Conservation (phyloP, 23 tunicate genomes). For the Styela clava region DNA sequence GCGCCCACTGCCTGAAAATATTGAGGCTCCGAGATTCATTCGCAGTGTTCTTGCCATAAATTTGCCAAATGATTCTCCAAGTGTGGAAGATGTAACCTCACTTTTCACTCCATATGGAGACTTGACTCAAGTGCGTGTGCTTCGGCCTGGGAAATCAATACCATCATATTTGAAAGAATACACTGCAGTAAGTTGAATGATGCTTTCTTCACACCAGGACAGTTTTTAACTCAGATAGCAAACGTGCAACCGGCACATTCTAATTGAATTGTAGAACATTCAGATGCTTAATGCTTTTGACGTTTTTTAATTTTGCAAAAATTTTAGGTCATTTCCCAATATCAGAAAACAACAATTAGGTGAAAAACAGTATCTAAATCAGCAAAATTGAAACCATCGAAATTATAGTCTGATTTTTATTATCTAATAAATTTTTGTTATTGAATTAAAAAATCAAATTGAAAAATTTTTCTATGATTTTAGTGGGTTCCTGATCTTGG, state of each 20-base stretch:
- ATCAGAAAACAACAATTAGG: too few relatives aligned
- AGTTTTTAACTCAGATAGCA: too few relatives aligned
- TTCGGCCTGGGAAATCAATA: conserved; percentile 76
- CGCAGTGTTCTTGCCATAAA: conserved; percentile 95
- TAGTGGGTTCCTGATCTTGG: conserved; percentile 99
- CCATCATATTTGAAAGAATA: conserved; percentile 88
- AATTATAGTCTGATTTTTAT: too few relatives aligned
- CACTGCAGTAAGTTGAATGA: conserved; percentile 58
- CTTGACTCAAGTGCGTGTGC: conserved; percentile 89
- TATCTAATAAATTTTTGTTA: too few relatives aligned
- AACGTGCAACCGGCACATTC: too few relatives aligned
- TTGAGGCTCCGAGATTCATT: conserved; percentile 79
- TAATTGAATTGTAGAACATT: too few relatives aligned
- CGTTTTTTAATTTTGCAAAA: not conserved
- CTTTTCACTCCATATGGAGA: conserved; percentile 83
- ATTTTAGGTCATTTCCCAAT: too few relatives aligned
- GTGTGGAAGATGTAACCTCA: conserved; percentile 88
- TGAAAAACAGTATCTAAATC: too few relatives aligned
- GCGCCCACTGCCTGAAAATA: conserved; percentile 58
- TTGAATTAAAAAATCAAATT: too few relatives aligned
- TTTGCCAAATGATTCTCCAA: conserved; percentile 66
- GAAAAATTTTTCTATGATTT: not conserved
- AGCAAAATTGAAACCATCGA: too few relatives aligned
- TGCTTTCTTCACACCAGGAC: not conserved
- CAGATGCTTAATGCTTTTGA: not conserved